Base-by-base conservation (phyloP, 2,113 vertebrate genomes). In the Isichthys henryi region DNA sequence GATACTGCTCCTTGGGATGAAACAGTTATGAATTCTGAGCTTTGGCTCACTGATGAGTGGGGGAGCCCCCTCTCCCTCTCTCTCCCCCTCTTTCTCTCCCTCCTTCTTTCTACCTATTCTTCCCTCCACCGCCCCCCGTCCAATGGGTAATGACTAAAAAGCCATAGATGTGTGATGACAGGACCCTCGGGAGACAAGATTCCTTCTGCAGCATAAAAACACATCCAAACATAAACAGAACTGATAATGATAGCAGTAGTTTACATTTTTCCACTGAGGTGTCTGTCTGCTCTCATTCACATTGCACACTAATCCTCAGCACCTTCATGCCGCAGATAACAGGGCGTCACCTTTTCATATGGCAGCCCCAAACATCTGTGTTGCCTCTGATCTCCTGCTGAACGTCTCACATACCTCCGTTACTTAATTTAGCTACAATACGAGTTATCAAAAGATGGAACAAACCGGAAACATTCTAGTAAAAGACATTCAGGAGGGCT, bases 11-110 rank as follows among this genome's bases (percentile, higher is more conserved):
- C 50, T 62, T 17, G 39, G 52, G 21, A 89, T 85, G 82, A 86
- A 89, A 50, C 17, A 27, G 27, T 86, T 70, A 89, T 89, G 49
- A 89, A 58, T 58, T 86, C 48, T 23, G 17, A 86, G 89, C 83
- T 43, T 23, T 43, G 35, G 15, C 58, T 39, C 23, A 27, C 56
- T 58, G 31, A 89, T 83, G 70, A 80, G 48, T 21, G 49, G 82
- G 9, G 43, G 82, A 4, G 15, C 48, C n/a, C 48, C 21, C 17
- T 19, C 45, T 74, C 15, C 48, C 46, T 35, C 87, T 27, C 43
- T 13, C 48, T 50, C 70, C 39, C 87, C 48, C 9, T 39, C 8
- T 58, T 11, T 87, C 19, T 23, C 52, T 19, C 35, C 56, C 86
- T 31, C 50, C 52, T 2, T 82, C 39, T 21, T 82, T 45, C 39